A percentile compares a stretch with the other conserved stretches of the same genome.
These are phyloP conservation scores for Orchesellides sinensis DNA, from an alignment of 2,888 invertebrate genomes.

Conservation along the genomic window DNA sequence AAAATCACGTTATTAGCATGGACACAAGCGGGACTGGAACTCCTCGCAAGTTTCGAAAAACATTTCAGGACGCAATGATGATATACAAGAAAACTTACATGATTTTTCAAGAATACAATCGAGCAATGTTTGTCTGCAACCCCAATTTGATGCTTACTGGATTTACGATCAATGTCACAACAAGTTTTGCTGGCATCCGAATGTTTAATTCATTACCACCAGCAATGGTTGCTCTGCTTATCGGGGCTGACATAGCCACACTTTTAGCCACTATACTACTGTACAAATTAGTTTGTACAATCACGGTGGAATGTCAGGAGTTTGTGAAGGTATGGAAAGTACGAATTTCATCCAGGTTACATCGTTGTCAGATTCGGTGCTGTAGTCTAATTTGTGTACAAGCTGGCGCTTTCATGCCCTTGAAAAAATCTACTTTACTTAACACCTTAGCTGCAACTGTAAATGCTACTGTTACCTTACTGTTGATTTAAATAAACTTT, in stretches of 20 bases:
- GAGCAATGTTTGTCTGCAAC: background rate
- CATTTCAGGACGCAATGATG: no score
- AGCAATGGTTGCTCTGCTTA: background rate
- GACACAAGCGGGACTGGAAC: no score
- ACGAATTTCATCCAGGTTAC: background rate
- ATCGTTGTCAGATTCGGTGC: background rate
- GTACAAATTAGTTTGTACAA: background rate
- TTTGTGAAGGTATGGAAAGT: background rate
- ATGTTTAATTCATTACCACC: background rate
- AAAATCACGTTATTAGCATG: no score
- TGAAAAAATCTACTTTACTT: background rate
- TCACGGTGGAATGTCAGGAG: background rate
- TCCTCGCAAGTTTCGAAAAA: no score
- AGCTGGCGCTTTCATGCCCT: background rate
- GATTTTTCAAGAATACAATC: background rate
- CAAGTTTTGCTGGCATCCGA: background rate
- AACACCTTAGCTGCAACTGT: background rate
- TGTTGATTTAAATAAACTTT: no score
- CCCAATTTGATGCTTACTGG: background rate
- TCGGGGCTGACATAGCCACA: background rate
- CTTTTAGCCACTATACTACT: background rate
- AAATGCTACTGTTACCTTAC: background rate
- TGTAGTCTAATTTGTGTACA: background rate
- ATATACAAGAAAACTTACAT: background rate
- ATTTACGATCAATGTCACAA: background rate